phyloP scores from a whole-genome alignment of 2,113 vertebrate genomes.

The Salvelinus namaycush region DNA sequence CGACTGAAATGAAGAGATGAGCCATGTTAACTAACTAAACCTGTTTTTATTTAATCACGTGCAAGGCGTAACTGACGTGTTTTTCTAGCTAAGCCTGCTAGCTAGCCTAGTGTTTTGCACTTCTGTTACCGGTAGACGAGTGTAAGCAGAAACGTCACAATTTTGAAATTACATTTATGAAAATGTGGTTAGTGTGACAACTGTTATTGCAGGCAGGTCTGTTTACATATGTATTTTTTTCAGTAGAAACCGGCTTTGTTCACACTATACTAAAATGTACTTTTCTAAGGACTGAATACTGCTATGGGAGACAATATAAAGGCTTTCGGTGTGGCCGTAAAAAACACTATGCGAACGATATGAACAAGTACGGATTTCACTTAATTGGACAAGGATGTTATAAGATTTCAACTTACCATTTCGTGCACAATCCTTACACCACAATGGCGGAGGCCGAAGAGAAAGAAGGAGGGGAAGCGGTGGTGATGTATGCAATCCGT shows the following conservation, averaged over 20 bases:
- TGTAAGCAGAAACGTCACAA: no score
- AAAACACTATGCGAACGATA: rapidly evolving
- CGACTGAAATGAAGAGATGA: conserved; percentile 71
- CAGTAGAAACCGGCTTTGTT: not conserved
- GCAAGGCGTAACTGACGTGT: not conserved
- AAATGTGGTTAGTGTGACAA: no score
- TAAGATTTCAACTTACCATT: conserved; percentile 89
- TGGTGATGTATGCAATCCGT: conserved; percentile 46
- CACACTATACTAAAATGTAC: not conserved
- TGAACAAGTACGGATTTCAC: rapidly evolving
- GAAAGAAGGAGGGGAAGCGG: conserved; percentile 54
- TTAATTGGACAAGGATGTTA: conserved; percentile 67
- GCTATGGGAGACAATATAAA: not conserved
- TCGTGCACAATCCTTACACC: conserved; percentile 36
- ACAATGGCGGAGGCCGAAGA: conserved; percentile 74
- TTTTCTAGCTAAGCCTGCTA: not conserved
- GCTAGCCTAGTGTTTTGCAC: no score
- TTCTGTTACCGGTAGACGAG: no score
- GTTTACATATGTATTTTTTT: not conserved
- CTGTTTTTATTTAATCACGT: not conserved
- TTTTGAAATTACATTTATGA: no score
- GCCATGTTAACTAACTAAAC: not conserved
- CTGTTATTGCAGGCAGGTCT: no score
- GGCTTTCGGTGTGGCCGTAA: rapidly evolving
- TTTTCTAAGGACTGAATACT: not conserved